These are phyloP conservation scores for Danio choprae DNA, from an alignment of 2,797 vertebrate species.

Conservation along the genomic window DNA sequence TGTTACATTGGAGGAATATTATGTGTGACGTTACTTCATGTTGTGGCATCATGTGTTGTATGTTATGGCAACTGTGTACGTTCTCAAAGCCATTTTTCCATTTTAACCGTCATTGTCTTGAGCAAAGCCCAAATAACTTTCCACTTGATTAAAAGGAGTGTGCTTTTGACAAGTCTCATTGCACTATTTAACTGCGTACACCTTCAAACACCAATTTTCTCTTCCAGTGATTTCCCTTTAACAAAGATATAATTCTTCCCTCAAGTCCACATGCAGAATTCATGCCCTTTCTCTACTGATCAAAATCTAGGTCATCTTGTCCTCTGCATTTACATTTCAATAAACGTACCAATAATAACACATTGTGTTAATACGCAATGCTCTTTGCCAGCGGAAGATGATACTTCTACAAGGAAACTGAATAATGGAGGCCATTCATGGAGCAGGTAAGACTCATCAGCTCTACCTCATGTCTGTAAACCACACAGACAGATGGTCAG, in stretches of 20 bases:
- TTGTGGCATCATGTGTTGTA: slow-evolving; percentile 19
- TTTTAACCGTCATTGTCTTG: neutral
- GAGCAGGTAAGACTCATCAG: slow-evolving; percentile 74
- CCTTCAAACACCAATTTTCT: neutral
- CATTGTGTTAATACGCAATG: slow-evolving; percentile 83
- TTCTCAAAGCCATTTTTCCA: slow-evolving; percentile 23
- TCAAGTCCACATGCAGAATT: slow-evolving; percentile 52
- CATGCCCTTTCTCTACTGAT: slow-evolving; percentile 62
- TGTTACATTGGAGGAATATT: neutral
- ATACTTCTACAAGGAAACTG: slow-evolving; percentile 77
- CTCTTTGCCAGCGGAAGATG: slow-evolving; percentile 79
- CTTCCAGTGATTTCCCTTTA: slow-evolving; percentile 33
- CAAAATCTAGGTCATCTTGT: slow-evolving; percentile 86
- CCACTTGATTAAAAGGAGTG: neutral
- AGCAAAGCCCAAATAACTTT: neutral
- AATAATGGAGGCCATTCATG: slow-evolving; percentile 85
- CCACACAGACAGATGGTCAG: slow-evolving; percentile 49
- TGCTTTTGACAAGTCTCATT: neutral
- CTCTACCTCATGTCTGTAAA: slow-evolving; percentile 75
- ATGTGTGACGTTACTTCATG: slow-evolving; percentile 1
- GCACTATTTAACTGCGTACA: neutral
- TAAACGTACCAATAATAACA: slow-evolving; percentile 87
- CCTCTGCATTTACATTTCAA: slow-evolving; percentile 91
- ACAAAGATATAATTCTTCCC: slow-evolving; percentile 53
- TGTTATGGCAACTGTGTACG: slow-evolving; percentile 58